Percentiles rank a stretch among this genome's conserved stretches.
Conservation (phyloP, 2,797 vertebrate species). For the Pagetopsis macropterus region DNA sequence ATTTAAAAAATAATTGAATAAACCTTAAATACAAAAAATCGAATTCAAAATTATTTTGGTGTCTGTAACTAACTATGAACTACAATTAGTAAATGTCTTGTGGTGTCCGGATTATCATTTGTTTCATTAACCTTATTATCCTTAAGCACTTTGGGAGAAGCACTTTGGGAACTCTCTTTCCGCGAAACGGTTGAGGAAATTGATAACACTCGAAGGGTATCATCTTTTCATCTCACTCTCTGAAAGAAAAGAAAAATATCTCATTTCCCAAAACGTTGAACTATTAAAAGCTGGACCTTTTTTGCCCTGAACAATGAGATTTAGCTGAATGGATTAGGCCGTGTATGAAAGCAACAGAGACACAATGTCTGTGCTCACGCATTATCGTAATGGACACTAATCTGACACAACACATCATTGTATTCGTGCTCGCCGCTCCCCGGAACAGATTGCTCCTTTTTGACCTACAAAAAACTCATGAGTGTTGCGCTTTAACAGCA, state of each 20-base stretch:
- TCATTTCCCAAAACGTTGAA: not conserved
- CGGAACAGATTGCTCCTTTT: conserved; percentile 15
- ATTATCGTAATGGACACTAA: not conserved
- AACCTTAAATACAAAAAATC: not conserved
- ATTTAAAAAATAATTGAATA: too few relatives aligned
- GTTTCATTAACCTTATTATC: too few relatives aligned
- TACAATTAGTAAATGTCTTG: too few relatives aligned
- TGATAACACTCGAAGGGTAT: not conserved
- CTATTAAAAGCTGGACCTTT: conserved; percentile 11
- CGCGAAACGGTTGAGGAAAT: not conserved
- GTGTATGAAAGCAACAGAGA: conserved; percentile 23
- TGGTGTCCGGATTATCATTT: too few relatives aligned
- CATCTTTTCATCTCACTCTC: not conserved
- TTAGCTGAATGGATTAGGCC: not conserved
- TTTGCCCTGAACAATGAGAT: not conserved
- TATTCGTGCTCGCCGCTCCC: not conserved
- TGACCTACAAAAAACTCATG: not conserved
- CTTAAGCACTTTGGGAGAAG: too few relatives aligned
- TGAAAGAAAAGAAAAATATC: not conserved
- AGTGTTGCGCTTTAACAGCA: conserved; percentile 5
- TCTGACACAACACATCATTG: conserved; percentile 11
- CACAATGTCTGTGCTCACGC: not conserved
- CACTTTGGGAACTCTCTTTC: too few relatives aligned
- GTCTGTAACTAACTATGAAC: too few relatives aligned
- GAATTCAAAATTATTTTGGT: too few relatives aligned